These are phyloP conservation scores for Ephestia elutella DNA, from an alignment of 1,140 invertebrate species.

Conservation along the genomic window DNA sequence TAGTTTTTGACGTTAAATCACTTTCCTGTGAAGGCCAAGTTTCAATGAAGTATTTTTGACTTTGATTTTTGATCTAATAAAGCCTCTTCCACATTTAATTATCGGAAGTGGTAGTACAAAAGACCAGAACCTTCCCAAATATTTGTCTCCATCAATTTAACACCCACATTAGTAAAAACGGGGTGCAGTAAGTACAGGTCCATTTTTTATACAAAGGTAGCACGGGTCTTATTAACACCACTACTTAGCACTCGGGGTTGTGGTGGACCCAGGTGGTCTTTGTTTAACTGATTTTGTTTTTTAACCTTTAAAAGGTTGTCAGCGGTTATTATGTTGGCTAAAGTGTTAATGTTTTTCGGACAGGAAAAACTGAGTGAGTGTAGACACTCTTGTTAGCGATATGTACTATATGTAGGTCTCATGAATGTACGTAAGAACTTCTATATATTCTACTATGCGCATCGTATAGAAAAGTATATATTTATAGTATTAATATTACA, in stretches of 20 bases:
- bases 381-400: not conserved
- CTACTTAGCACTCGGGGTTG: constrained; percentile 41
- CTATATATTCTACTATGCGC: too few species aligned
- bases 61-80: too few species aligned
- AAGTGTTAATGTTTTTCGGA: constrained; percentile 3
- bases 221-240: constrained; percentile 45
- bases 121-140: constrained; percentile 22
- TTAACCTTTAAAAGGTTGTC: constrained; percentile 7
- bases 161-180: constrained; percentile 39
- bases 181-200: constrained; percentile 33
- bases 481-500: too few species aligned
- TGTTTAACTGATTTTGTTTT: constrained; percentile 41
- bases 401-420: too few species aligned
- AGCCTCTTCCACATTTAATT: too few species aligned
- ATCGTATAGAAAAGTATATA: too few species aligned
- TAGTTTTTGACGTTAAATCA: too few species aligned
- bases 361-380: not conserved
- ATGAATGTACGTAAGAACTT: too few species aligned
- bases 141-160: constrained; percentile 39
- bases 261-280: constrained; percentile 50
- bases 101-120: not conserved
- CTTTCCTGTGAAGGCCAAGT: too few species aligned
- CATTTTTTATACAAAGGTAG: constrained; percentile 12
- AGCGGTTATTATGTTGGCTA: not conserved
- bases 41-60: too few species aligned